Base-by-base conservation (phyloP, 2,113 vertebrate species). In the Rhinoderma darwinii region DNA sequence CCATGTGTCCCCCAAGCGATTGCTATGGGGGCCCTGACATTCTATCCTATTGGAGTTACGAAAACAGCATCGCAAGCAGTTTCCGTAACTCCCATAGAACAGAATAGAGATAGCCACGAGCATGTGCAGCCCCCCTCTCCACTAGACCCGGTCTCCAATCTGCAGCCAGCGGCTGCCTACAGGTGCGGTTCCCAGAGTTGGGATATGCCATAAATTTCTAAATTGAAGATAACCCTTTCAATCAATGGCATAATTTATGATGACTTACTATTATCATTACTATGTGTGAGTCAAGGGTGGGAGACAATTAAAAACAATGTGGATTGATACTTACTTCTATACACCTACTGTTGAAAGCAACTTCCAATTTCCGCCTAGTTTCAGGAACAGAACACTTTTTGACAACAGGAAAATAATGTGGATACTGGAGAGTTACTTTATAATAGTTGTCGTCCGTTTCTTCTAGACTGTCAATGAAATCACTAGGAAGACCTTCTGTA, bases 321-420 rank as follows among this genome's bases (percentile, higher is more conserved):
- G 18, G 75, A 3, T 20, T 50, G 35, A 2, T 25, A 63, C 89
- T 89, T 93, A 98, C 97, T 95, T 99, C 95, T 93, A 96, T 98
- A 93, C 98, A 98, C 83, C 96, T 95, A 0, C 96, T 97, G 88
- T 99, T 95, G 92, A 99, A 99, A 70, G 97, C 96, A 8, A 82
- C 92, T 92, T 99, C 98, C 96, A 98, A 95, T 92, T 93, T 97
- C 88, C 93, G 95, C 90, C 97, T 95, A 30, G 96, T 99, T 92
- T 98, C 97, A 5, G 96, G 95, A 89, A 96, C 88, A 88, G 95
- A 94, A 89, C 97, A 99, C 84, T 96, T 96, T 92, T 99, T 98
- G 95, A 98, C 96, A 89, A 98, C 89, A 27, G 97, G 97, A 91
- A 94, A 97, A 93, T 98, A 98, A 90, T 98, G 96, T 3, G 97